Evolutionary conservation across 2,797 vertebrate genomes (phyloP), one percentile per base, ranked within the genome.

Genomic region (Oryzias dopingdopingensis): DNA sequence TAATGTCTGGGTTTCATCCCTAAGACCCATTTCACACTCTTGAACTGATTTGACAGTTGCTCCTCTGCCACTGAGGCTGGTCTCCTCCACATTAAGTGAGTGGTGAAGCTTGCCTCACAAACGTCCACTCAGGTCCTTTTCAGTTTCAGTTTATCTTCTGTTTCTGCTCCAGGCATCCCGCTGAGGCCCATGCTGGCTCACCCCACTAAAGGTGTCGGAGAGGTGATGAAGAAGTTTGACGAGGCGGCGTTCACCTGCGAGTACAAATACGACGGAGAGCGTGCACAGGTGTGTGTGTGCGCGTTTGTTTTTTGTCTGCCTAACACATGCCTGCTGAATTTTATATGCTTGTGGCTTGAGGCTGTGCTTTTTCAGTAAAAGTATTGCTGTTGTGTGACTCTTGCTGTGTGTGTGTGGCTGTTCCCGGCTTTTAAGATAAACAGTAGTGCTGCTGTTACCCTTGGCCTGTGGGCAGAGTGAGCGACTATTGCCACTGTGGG

Each of bases 241-340:
- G 94, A 95, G 60, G 92, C 94, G 0, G 83, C 93, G 4, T 96
- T 96, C 81, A 96, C 94, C 71, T 97, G 95, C 84, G 95, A 96
- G 80, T 97, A 96, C 80, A 97, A 96, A 55, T 96, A 96, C 0
- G 95, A 96, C 0, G 95, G 95, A 6, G 95, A 96, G 81, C 88
- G 95, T 26, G 95, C 95, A 0, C 95, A 96, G 94, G 95, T 96
- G 76, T 47, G 61, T 73, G 41, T 67, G 2, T 44, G 20, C 61
- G 55, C 13, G 32, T 37, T 6, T 26, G 59, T 72, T 75, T 79
- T 66, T 58, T 51, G 49, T 22, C 57, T 77, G 52, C 59, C 5
- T 16, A 72, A 68, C 83, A 70, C 61, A 75, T 80, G 65, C 64
- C 69, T 63, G 52, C 58, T 81, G 54, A 72, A 78, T 84, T 69